Conservation (phyloP, 2,888 invertebrate species). For the Ethmia dodecea region DNA sequence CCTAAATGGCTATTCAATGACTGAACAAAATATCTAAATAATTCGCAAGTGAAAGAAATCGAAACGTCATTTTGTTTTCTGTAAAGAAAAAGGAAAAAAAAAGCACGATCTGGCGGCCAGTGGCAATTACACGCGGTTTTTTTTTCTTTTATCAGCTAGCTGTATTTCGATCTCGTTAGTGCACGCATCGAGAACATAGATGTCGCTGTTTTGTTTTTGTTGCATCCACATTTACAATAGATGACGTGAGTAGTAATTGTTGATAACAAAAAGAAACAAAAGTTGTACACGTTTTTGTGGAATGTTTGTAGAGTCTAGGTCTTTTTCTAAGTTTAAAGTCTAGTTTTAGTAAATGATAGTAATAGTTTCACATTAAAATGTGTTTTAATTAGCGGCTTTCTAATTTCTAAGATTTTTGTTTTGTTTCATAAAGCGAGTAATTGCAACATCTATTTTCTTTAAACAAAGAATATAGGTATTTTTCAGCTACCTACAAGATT, state of each 20-base stretch:
- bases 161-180: background rate
- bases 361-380: no score
- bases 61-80: conserved; percentile 1
- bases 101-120: conserved; percentile 56
- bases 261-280: conserved; percentile 27
- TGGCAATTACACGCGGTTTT: conserved; percentile 21
- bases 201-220: conserved; percentile 23
- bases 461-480: no score
- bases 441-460: no score
- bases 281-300: conserved; percentile 1
- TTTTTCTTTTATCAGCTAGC: conserved; percentile 15
- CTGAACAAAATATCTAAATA: no score
- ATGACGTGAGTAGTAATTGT: conserved; percentile 31
- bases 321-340: no score
- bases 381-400: no score
- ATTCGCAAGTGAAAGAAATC: conserved; percentile 4
- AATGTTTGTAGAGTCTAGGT: no score
- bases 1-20: no score
- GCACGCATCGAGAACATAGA: conserved; percentile 23
- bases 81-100: conserved; percentile 41
- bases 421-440: no score
- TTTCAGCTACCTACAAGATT: no score
- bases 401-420: no score
- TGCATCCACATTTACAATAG: conserved; percentile 22
- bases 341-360: no score